Conservation (phyloP, 37 sponge, comb jelly and placozoan species). For the Dysidea cf. avara region DNA sequence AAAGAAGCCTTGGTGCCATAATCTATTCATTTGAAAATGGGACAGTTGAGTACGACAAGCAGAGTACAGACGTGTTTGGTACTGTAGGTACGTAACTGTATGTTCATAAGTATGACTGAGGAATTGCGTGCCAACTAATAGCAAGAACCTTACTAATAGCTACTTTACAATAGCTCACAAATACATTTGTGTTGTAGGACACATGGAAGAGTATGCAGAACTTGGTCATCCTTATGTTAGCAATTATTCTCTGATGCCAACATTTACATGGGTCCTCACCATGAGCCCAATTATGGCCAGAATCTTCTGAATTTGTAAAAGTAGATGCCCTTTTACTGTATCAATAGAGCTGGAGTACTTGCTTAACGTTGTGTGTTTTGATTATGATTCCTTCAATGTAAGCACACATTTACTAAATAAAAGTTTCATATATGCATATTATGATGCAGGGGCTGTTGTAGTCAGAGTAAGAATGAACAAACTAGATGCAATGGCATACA, state of each 20-base stretch:
- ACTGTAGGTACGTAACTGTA: neutral
- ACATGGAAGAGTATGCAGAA: neutral
- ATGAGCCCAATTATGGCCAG: neutral
- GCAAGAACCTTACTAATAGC: too few species aligned
- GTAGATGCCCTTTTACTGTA: constrained; percentile 3
- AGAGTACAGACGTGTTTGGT: neutral
- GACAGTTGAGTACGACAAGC: constrained; percentile 5
- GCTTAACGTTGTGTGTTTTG: constrained; percentile 2
- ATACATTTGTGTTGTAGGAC: too few species aligned
- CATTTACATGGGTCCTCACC: constrained; percentile 8
- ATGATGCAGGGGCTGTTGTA: constrained; percentile 39
- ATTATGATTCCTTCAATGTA: constrained; percentile 8
- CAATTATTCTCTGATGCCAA: neutral
- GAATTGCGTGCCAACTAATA: too few species aligned
- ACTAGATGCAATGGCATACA: constrained; percentile 10
- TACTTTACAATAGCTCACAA: too few species aligned
- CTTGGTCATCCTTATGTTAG: constrained; percentile 23
- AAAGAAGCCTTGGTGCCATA: constrained; percentile 19
- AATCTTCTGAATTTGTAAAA: constrained; percentile 9
- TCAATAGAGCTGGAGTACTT: constrained; percentile 10
- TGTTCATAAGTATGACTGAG: too few species aligned
- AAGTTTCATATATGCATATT: too few species aligned
- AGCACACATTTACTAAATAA: neutral
- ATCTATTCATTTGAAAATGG: constrained; percentile 16
- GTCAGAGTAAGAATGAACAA: constrained; percentile 31